Evolutionary conservation across 2,888 invertebrate species (phyloP).

Genomic region (Acrobasis suavella): DNA sequence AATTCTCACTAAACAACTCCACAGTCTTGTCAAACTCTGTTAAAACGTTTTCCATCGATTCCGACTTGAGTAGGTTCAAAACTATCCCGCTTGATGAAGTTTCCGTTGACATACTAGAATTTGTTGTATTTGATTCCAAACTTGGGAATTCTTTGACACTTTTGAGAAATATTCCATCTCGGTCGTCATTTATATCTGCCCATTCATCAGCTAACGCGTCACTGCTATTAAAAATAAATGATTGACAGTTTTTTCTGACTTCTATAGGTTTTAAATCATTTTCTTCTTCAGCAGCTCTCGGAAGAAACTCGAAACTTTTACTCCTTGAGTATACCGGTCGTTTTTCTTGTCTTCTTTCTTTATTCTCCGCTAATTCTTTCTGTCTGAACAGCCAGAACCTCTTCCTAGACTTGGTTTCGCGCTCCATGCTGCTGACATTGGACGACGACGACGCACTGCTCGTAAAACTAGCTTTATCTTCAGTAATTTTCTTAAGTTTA

Average conservation of each 20-base stretch:
- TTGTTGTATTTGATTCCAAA: slow-evolving; percentile 55
- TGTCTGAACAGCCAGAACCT: slow-evolving; percentile 69
- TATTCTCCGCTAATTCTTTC: slow-evolving; percentile 38
- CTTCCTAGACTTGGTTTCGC: slow-evolving; percentile 53
- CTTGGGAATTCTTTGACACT: slow-evolving; percentile 60
- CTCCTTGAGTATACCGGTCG: slow-evolving; percentile 59
- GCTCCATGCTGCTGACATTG: slow-evolving; percentile 18
- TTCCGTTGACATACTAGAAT: slow-evolving; percentile 61
- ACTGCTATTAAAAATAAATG: slow-evolving; percentile 60
- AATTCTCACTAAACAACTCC: slow-evolving; percentile 72
- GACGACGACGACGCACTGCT: slow-evolving; percentile 21
- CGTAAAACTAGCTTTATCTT: slow-evolving; percentile 43
- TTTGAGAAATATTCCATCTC: slow-evolving; percentile 62
- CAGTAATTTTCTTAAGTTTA: slow-evolving; percentile 58
- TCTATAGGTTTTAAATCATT: slow-evolving; percentile 38
- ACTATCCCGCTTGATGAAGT: slow-evolving; percentile 64
- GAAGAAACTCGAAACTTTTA: slow-evolving; percentile 75
- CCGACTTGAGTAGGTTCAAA: slow-evolving; percentile 58
- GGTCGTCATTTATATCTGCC: slow-evolving; percentile 65
- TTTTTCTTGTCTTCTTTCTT: slow-evolving; percentile 53
- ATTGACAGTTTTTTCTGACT: slow-evolving; percentile 50
- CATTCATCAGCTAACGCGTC: slow-evolving; percentile 65
- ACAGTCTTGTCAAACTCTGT: slow-evolving; percentile 70
- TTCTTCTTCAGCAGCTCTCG: slow-evolving; percentile 60
- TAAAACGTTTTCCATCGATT: slow-evolving; percentile 65